Conservation (phyloP, 2,888 invertebrate genomes). For the Hylaea fasciaria region DNA sequence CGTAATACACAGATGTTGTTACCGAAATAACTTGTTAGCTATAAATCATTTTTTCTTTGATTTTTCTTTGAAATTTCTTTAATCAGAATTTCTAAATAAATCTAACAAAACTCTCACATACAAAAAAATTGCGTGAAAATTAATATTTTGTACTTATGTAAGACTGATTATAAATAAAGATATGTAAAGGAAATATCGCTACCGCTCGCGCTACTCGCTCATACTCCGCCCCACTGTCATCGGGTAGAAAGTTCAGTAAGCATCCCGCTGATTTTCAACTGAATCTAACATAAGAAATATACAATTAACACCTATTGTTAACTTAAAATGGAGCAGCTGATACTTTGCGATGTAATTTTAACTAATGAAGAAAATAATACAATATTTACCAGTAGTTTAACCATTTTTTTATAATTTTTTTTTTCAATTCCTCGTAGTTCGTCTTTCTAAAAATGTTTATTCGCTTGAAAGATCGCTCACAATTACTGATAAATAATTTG, state of each 20-base stretch:
- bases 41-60: too few relatives aligned
- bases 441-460: not conserved
- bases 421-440: not conserved
- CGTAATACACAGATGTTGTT: too few relatives aligned
- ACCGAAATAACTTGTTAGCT: too few relatives aligned
- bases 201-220: conserved; percentile 19
- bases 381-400: too few relatives aligned
- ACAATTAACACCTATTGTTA: conserved; percentile 51
- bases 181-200: not conserved
- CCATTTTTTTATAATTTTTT: too few relatives aligned
- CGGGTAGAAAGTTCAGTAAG: conserved; percentile 33
- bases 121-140: not conserved
- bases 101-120: too few relatives aligned
- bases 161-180: too few relatives aligned
- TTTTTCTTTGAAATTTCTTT: too few relatives aligned
- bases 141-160: not conserved
- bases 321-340: conserved; percentile 48
- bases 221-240: conserved; percentile 8
- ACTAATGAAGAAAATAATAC: not conserved
- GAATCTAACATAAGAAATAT: conserved; percentile 56
- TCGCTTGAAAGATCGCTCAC: not conserved
- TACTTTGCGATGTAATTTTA: conserved; percentile 20
- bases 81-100: too few relatives aligned
- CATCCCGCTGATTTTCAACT: conserved; percentile 49
- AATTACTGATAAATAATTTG: not conserved